phyloP scores from a whole-genome alignment of 2,888 invertebrate genomes.

The Diplolepis rosae region DNA sequence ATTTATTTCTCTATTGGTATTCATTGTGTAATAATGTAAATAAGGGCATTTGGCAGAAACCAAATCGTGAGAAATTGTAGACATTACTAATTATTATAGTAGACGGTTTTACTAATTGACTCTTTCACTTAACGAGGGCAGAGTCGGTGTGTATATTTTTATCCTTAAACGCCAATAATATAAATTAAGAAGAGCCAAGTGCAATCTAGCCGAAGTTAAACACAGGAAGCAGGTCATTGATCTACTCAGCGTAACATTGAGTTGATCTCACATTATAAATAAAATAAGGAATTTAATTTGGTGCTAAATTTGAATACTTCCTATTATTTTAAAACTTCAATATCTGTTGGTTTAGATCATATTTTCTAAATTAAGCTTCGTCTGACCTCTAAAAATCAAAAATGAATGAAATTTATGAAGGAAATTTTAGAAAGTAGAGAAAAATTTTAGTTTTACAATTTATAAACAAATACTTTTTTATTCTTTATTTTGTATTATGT shows the following conservation, averaged over 20 bases:
- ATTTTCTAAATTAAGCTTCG: too few relatives aligned
- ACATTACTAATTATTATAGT: constrained; percentile 49
- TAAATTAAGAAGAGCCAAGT: constrained; percentile 58
- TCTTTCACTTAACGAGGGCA: constrained; percentile 56
- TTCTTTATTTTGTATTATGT: too few relatives aligned
- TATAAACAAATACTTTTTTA: too few relatives aligned
- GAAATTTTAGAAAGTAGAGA: too few relatives aligned
- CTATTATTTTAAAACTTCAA: background rate
- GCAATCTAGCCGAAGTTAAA: constrained; percentile 54
- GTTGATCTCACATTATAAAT: constrained; percentile 6
- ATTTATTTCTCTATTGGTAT: background rate
- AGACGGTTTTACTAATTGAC: constrained; percentile 56
- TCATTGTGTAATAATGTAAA: background rate
- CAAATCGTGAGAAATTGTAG: background rate
- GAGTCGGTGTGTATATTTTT: constrained; percentile 50
- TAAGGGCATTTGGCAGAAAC: background rate
- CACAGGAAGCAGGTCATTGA: constrained; percentile 64
- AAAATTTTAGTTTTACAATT: too few relatives aligned
- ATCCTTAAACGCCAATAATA: constrained; percentile 49
- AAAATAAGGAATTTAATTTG: background rate
- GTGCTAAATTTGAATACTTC: background rate
- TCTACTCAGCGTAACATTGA: constrained; percentile 41
- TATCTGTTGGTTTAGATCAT: background rate
- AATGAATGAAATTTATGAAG: too few relatives aligned
- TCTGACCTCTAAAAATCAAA: too few relatives aligned